A percentile compares a stretch with the other conserved stretches of the same genome.
Conservation (phyloP, 2,888 invertebrate genomes). For the Lottia gigantea region DNA sequence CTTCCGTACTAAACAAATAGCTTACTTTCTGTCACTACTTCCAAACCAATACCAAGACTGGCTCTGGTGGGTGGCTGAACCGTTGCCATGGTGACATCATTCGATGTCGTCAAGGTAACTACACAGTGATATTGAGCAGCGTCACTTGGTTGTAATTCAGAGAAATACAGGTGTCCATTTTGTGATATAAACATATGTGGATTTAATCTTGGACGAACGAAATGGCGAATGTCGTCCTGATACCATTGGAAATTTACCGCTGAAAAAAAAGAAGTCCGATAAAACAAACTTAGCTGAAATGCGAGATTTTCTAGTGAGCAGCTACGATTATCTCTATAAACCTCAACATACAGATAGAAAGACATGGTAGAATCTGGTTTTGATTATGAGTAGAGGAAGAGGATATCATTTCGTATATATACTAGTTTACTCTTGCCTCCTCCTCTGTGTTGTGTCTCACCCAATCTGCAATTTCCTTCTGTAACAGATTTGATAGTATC, state of each 20-base stretch:
- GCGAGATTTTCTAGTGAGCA: no score
- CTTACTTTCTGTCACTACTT: constrained; percentile 42
- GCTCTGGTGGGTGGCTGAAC: constrained; percentile 41
- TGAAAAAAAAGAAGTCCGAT: constrained; percentile 21
- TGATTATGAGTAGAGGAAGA: no score
- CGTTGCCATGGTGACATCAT: constrained; percentile 35
- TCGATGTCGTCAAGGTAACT: constrained; percentile 40
- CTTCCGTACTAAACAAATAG: no score
- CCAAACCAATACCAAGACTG: constrained; percentile 43
- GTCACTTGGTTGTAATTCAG: constrained; percentile 85
- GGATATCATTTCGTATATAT: no score
- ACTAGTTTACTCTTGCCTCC: no score
- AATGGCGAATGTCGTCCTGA: constrained; percentile 33
- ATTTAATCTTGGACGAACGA: constrained; percentile 91
- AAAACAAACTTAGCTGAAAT: no score
- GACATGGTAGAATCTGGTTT: no score
- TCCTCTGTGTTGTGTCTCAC: no score
- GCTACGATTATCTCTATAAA: no score
- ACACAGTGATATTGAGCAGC: constrained; percentile 47
- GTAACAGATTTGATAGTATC: no score
- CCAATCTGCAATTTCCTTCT: no score
- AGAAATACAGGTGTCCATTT: constrained; percentile 94
- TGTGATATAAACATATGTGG: constrained; percentile 85
- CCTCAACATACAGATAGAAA: no score
- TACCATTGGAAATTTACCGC: constrained; percentile 41